A percentile compares a stretch with the other conserved stretches of the same genome.
These are phyloP conservation scores for Heterodera carotae DNA, from an alignment of 1,140 invertebrate genomes.

Conservation along the genomic window DNA sequence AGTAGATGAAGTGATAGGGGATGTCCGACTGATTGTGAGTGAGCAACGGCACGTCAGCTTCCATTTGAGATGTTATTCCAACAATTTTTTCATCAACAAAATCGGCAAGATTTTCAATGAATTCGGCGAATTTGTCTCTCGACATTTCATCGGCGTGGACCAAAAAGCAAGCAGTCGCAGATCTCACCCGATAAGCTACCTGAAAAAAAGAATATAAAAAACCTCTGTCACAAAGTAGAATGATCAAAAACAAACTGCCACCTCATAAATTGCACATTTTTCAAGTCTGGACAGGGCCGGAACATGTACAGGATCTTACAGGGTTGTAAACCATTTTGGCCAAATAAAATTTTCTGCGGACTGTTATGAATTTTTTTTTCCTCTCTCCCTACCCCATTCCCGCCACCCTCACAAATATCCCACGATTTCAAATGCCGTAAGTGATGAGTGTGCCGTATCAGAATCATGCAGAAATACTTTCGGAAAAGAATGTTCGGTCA, in stretches of 20 bases:
- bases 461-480: slow-evolving; percentile 31
- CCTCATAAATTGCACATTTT: too few species aligned
- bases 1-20: slow-evolving; percentile 48
- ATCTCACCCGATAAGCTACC: slow-evolving; percentile 39
- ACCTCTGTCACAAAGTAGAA: neutral
- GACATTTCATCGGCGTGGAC: neutral
- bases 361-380: too few species aligned
- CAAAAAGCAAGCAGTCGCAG: slow-evolving; percentile 44
- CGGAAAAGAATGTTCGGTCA: slow-evolving; percentile 35
- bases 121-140: slow-evolving; percentile 28
- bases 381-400: too few species aligned
- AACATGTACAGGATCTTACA: too few species aligned
- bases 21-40: slow-evolving; percentile 34
- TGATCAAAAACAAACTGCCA: neutral
- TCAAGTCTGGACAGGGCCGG: too few species aligned
- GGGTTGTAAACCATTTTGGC: too few species aligned
- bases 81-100: slow-evolving; percentile 36
- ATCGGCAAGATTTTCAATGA: slow-evolving; percentile 30
- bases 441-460: neutral
- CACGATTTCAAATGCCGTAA: slow-evolving; percentile 28
- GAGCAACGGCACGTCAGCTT: slow-evolving; percentile 22
- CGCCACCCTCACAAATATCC: too few species aligned
- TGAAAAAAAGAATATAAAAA: slow-evolving; percentile 26
- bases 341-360: too few species aligned
- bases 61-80: slow-evolving; percentile 37